Evolutionary conservation across 2,888 invertebrate genomes (phyloP), one percentile per base, ranked within the genome.

Genomic region (Tiliacea citrago): DNA sequence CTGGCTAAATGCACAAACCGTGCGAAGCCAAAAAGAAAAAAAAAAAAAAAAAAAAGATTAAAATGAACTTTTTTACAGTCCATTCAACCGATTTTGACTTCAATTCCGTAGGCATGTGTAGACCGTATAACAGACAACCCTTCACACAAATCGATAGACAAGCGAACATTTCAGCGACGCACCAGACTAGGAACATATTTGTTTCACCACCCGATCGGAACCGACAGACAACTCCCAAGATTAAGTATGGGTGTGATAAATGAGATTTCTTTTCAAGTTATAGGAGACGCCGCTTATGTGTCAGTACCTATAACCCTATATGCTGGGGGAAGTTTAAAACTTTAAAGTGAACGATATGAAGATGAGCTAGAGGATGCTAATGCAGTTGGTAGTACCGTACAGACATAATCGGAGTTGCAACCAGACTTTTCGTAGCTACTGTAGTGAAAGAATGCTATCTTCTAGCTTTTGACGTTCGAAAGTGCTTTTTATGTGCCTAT

Each of bases 191-290:
- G 42, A 29, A 58, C 49, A 65, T 57, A 68, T 67, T 79, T 60
- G 63, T 81, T 77, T 75, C 74, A 42, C 24, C 53, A 53, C 35
- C 58, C 68, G 77, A 85, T 82, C 86, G 75, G 75, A 77, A 69
- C 55, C 73, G 82, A 83, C 85, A 81, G 85, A 83, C 88, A 88
- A 84, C 87, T 87, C 88, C 85, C 84, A 88, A 91, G 91, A 92
- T 91, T 91, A 90, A 89, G 87, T 88, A 86, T 86, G 77, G 83
- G 47, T 75, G 85, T 91, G 90, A 92, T 88, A 91, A 91, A 92
- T 91, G 90, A 86, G 84, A 83, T 89, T 90, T 90, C 86, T 89
- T 89, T 86, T 58, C 72, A 77, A 81, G 69, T 75, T 75, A 70
- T 29, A 65, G 62, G 45, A 71, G 63, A 68, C 55, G 67, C 51